phyloP scores from a whole-genome alignment of 1,140 invertebrate species.

The Schlechtendalia chinensis region DNA sequence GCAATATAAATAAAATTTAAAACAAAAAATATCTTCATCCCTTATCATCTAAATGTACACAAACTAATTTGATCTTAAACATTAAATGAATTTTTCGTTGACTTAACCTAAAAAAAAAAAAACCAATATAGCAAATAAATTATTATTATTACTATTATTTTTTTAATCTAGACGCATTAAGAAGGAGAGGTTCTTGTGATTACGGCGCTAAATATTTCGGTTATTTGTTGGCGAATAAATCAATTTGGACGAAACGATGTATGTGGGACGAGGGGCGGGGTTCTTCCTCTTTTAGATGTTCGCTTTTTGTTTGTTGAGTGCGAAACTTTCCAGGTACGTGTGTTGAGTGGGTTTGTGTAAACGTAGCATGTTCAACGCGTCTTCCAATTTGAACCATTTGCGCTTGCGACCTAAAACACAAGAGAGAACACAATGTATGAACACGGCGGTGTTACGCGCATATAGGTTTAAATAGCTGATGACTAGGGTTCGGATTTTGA shows the following conservation, averaged over 20 bases:
- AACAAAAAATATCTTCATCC: constrained; percentile 9
- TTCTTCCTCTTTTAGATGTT: constrained; percentile 6
- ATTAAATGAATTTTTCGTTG: not conserved
- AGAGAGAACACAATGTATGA: too few species aligned
- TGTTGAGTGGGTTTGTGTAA: constrained; percentile 88
- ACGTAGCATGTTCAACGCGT: constrained; percentile 79
- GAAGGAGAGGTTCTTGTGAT: too few species aligned
- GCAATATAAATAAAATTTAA: constrained; percentile 22
- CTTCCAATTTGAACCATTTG: constrained; percentile 88
- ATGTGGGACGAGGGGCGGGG: too few species aligned
- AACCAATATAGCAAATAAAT: constrained; percentile 10
- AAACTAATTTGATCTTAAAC: constrained; percentile 16
- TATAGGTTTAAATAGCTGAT: too few species aligned
- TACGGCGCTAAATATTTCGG: not conserved
- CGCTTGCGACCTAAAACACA: constrained; percentile 70
- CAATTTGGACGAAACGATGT: too few species aligned
- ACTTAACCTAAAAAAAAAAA: constrained; percentile 5
- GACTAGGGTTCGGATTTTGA: too few species aligned
- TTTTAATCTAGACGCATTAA: constrained; percentile 5
- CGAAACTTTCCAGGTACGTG: constrained; percentile 69
- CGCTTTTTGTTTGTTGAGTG: constrained; percentile 49
- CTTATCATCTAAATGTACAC: constrained; percentile 35
- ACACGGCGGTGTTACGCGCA: too few species aligned
- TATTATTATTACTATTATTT: constrained; percentile 25
- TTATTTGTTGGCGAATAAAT: not conserved